Evolutionary conservation across 2,797 vertebrate species (phyloP), one percentile per base, ranked within the genome.

Genomic region (Coreius guichenoti): DNA sequence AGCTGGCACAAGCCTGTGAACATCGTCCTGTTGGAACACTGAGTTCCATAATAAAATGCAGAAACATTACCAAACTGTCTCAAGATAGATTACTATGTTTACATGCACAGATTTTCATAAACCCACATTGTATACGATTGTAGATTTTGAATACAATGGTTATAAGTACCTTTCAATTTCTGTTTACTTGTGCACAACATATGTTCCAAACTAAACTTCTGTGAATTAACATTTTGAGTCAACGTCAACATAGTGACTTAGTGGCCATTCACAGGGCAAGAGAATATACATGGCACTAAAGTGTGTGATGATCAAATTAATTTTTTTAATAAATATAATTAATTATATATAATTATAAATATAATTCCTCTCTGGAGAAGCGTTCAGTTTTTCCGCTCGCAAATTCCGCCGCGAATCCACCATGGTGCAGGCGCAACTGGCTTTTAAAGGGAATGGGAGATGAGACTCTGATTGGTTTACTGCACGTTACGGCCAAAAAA

Each of bases 1-100:
- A 85, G 74, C 83, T 86, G 80, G 74, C 87, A 74, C 36, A 74
- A 54, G 31, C 80, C 36, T 39, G 58, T 23, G 82, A 84, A 82
- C 63, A 87, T 84, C 29, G 56, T 85, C 67, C 76, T 54, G 72
- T 74, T 79, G 43, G 29, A 51, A 80, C 85, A 82, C 58, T 0
- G 33, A 33, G 65, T 36, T 43, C 61, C 49, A 39, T 70, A 78
- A 84, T 69, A 43, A 39, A 45, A 58, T 23, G 74, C 19, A 68
- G 39, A 65, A 75, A 47, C 39, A 74, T 65, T 75, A 75, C 36
- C 67, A 61, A 56, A 81, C 33, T 26, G 31, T 54, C 33, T 81
- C 11, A 5, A 33, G 13, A 49, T 36, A 17, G n/a, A 29, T 54
- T 39, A 75, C 45, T 12, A 65, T 33, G 63, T 78, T 83, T 76